Base-by-base conservation (phyloP, 2,888 invertebrate genomes). In the Ophion obscuratus region DNA sequence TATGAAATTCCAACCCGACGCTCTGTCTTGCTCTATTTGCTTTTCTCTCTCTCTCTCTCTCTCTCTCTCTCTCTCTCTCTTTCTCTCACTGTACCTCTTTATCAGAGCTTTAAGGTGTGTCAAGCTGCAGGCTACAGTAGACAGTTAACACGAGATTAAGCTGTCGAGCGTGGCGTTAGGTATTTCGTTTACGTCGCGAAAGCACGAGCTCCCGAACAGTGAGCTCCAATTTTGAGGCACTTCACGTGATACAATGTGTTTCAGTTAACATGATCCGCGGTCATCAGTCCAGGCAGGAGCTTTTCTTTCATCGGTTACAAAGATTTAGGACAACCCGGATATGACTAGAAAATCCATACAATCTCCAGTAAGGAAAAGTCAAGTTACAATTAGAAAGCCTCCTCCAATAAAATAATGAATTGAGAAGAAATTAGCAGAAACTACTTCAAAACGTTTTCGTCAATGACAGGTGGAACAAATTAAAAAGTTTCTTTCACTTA, bases 121-220 rank as follows among this genome's bases (percentile, higher is more conserved):
- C 83, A 83, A 79, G 78, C 68, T 73, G 73, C 36, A 31, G 67
- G 76, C 71, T 66, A 59, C 57, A 47, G 71, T 64, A 44, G 78
- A 83, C 83, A 67, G 78, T 78, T 83, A 73, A 83, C 73, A 83
- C 78, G 74, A 73, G 73, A 83, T 83, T 83, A 78, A 83, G 78
- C 67, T 78, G 78, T 83, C 83, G 59, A 36, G 78, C 66, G 44
- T 74, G 71, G 80, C 80, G 80, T 81, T 80, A 61, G 57, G 68
- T 74, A 74, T 78, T 68, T 83, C 83, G 78, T 79, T 83, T 83
- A 74, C 66, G 53, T 73, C 80, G 80, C 53, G 64, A 27, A 81
- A 81, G 57, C 62, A 40, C 40, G 36, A 71, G 62, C 40, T 78
- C 68, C 70, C 47, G 24, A 53, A 68, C 59, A 40, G 31, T 71